These are phyloP conservation scores for Yponomeuta sedellus DNA, from an alignment of 2,888 invertebrate genomes.

Conservation along the genomic window DNA sequence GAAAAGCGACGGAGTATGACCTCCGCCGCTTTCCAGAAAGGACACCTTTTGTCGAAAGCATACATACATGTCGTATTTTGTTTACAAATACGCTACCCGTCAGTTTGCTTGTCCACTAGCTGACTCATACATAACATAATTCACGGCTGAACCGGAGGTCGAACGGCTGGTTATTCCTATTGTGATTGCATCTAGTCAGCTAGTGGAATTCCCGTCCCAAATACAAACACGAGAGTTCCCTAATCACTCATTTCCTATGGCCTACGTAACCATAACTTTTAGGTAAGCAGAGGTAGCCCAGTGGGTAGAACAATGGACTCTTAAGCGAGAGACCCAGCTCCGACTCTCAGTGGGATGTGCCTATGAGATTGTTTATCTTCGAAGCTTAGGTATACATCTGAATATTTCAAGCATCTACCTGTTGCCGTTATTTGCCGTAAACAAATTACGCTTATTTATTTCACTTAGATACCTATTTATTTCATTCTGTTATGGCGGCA, in stretches of 20 bases:
- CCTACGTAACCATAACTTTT: not conserved
- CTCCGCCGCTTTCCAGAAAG: not conserved
- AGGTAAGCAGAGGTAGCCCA: too few relatives aligned
- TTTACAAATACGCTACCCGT: not conserved
- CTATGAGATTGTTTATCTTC: too few relatives aligned
- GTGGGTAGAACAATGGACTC: too few relatives aligned
- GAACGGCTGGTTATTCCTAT: not conserved
- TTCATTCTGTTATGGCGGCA: too few relatives aligned
- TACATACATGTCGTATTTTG: constrained; percentile 1
- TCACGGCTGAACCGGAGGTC: not conserved
- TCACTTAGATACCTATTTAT: too few relatives aligned
- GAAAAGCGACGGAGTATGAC: not conserved
- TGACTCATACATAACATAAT: not conserved
- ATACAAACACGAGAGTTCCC: not conserved
- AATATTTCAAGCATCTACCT: too few relatives aligned
- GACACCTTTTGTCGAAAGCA: not conserved
- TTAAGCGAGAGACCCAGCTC: too few relatives aligned
- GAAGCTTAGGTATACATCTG: too few relatives aligned
- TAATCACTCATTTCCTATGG: not conserved
- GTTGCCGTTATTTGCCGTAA: too few relatives aligned
- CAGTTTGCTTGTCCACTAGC: not conserved
- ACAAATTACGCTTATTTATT: too few relatives aligned
- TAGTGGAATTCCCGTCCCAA: not conserved
- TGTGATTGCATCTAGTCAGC: not conserved
- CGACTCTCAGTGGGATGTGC: too few relatives aligned